Evolutionary conservation across 1,140 invertebrate genomes (phyloP).

Genomic region (Ctenoplectra terminalis): DNA sequence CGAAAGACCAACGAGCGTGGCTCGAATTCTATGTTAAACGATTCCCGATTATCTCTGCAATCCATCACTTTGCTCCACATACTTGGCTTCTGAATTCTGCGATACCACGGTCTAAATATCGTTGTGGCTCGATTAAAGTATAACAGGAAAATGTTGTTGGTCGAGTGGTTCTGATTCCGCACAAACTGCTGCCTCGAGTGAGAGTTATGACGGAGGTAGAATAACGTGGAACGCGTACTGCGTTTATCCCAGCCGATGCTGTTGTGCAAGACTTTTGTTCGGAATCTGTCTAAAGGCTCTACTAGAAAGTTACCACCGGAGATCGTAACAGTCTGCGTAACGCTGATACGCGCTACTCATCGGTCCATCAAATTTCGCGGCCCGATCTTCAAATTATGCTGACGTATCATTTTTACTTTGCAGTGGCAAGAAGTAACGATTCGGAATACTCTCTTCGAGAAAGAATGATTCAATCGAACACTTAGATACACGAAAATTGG

Average conservation of each 20-base stretch:
- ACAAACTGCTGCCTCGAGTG: background rate
- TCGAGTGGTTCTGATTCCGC: conserved; percentile 9
- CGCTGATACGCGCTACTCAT: background rate
- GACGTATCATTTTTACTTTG: background rate
- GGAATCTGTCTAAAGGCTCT: conserved; percentile 22
- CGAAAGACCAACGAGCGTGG: too few species aligned
- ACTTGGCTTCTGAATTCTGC: background rate
- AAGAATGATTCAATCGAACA: background rate
- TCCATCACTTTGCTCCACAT: background rate
- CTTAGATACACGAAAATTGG: background rate
- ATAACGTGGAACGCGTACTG: conserved; percentile 3
- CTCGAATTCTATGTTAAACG: too few species aligned
- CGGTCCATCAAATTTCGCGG: conserved; percentile 13
- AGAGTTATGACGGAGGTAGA: conserved; percentile 26
- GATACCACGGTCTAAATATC: background rate
- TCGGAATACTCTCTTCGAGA: background rate
- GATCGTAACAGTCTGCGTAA: conserved; percentile 30
- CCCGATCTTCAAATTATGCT: conserved; percentile 10
- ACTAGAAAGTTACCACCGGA: conserved; percentile 36
- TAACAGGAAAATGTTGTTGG: background rate
- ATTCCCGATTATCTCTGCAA: background rate
- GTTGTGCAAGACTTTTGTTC: conserved; percentile 49
- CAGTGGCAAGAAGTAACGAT: background rate
- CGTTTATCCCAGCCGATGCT: conserved; percentile 39
- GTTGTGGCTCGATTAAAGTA: background rate